Evolutionary conservation across 2,797 vertebrate species (phyloP).

Genomic region (Carduelis carduelis): DNA sequence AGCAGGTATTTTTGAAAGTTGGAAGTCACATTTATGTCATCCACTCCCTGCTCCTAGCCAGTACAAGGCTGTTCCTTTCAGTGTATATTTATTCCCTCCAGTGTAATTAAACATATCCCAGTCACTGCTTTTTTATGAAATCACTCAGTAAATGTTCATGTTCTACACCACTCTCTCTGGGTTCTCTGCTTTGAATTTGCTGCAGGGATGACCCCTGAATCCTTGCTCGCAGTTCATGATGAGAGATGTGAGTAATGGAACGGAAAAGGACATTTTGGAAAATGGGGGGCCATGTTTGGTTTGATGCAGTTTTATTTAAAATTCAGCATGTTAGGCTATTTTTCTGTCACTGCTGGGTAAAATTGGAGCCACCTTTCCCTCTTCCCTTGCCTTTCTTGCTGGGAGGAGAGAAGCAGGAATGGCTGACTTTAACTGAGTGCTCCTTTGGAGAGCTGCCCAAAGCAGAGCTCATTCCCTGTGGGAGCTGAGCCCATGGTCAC

Average conservation of each 20-base stretch:
- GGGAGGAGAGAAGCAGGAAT: not conserved
- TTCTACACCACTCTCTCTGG: not conserved
- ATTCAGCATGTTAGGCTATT: not conserved
- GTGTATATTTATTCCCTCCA: not conserved
- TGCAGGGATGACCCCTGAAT: not conserved
- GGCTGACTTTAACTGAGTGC: not conserved
- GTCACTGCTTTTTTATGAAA: not conserved
- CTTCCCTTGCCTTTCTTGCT: not conserved
- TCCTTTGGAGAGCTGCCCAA: not conserved
- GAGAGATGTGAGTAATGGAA: not conserved
- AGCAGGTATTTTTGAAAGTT: not conserved
- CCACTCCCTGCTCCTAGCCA: not conserved
- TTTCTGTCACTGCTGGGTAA: not conserved
- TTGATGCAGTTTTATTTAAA: not conserved
- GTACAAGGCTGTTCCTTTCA: not conserved
- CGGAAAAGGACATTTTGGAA: not conserved
- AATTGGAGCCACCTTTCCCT: not conserved
- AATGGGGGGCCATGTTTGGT: not conserved
- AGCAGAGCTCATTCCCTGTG: not conserved
- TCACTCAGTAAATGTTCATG: not conserved
- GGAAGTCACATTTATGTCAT: not conserved
- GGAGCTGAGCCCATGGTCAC: fast-evolving
- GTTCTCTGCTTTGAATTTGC: not conserved
- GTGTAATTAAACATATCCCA: not conserved
- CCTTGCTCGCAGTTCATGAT: not conserved